phyloP scores from a whole-genome alignment of 2,888 invertebrate species.

The Amorpha juglandis region DNA sequence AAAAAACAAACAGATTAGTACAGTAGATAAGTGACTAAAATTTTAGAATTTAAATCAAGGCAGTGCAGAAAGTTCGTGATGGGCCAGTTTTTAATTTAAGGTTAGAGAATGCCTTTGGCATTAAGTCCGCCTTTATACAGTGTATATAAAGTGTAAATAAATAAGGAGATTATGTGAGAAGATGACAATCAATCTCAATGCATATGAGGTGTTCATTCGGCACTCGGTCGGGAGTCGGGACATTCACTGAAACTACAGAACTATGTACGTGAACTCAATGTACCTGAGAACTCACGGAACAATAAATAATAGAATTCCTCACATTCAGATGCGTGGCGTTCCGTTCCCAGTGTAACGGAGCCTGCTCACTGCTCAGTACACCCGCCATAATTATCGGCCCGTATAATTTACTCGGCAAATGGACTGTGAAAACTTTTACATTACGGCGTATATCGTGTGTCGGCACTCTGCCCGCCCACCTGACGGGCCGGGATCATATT shows the following conservation, averaged over 20 bases:
- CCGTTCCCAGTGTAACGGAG: background rate
- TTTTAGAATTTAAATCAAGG: too few relatives aligned
- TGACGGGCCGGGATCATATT: conserved; percentile 29
- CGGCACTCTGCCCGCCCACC: background rate
- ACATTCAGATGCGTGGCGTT: background rate
- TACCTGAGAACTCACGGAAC: background rate
- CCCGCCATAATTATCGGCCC: background rate
- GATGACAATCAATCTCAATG: too few relatives aligned
- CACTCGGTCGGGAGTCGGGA: background rate
- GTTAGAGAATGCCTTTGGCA: too few relatives aligned
- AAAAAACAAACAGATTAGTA: too few relatives aligned
- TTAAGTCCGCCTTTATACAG: too few relatives aligned
- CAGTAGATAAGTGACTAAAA: too few relatives aligned
- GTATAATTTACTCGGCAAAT: conserved; percentile 22
- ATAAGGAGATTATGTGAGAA: too few relatives aligned
- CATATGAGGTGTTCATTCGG: too few relatives aligned
- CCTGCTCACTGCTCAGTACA: background rate
- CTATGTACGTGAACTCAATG: background rate
- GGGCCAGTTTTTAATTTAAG: too few relatives aligned
- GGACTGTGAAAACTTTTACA: conserved; percentile 23
- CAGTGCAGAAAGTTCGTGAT: too few relatives aligned
- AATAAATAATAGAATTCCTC: conserved; percentile 10
- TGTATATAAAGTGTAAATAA: too few relatives aligned
- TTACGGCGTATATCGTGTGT: conserved; percentile 8
- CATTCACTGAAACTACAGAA: background rate